Base-by-base conservation (phyloP, 2,888 invertebrate genomes). In the Brenthis daphne region DNA sequence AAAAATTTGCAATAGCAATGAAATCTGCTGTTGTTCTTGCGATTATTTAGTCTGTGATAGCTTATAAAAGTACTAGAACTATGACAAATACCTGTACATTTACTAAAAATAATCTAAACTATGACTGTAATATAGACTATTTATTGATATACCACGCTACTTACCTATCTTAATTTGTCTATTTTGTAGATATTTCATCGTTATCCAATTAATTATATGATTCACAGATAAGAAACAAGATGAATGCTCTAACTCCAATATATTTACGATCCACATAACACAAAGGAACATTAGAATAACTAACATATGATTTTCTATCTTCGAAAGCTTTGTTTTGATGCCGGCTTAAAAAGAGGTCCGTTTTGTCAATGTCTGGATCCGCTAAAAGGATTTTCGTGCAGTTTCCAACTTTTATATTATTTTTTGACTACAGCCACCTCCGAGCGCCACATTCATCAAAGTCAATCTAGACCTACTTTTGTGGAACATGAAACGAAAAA, bases 331-430 rank as follows among this genome's bases (percentile, higher is more conserved):
- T 70, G 70, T 71, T 73, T 71, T 63, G 61, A 58, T 70, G 67
- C 58, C 64, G 69, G 65, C 67, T 66, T 70, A 68, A 68, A 65
- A 65, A 67, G 53, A 57, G 66, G 54, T 71, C 57, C 68, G 67
- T 69, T 73, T 71, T 71, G 73, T 73, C 75, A 71, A 74, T 68
- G 75, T 74, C 75, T 73, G 69, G 65, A 69, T 69, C 67, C 69
- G 71, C 70, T 76, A 73, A 76, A 75, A 75, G 73, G 75, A 69
- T 76, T 76, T 72, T 67, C 76, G 72, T 76, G 76, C 74, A 71
- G 68, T 72, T 73, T 63, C 70, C 72, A 73, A 68, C 65, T 70
- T 69, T 74, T 73, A 67, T 68, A 68, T 71, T 73, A 73, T 74
- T 75, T 76, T 75, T 73, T 70, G 58, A 66, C 73, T 58, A 67